Conservation (phyloP, 1,140 invertebrate genomes). For the Cyclargus thomasi region DNA sequence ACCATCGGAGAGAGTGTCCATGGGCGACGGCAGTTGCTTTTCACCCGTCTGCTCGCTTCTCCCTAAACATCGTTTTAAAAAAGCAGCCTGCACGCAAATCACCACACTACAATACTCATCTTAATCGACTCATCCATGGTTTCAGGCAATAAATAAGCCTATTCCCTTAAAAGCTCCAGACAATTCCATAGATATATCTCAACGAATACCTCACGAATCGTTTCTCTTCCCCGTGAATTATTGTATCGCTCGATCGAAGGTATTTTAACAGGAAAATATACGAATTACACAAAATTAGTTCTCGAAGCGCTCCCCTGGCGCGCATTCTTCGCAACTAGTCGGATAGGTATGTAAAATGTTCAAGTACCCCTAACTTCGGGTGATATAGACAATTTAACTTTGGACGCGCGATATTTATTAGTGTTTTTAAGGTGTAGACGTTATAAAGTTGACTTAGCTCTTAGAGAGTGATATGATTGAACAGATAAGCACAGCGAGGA, state of each 20-base stretch:
- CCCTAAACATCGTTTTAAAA: too few species aligned
- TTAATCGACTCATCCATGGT: too few species aligned
- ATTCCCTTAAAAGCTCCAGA: neutral
- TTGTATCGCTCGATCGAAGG: neutral
- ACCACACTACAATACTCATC: too few species aligned
- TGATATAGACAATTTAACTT: constrained; percentile 12
- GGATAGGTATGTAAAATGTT: constrained; percentile 10
- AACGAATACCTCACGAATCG: neutral
- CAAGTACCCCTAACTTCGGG: neutral
- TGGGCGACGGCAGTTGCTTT: too few species aligned
- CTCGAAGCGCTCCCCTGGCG: constrained; percentile 4
- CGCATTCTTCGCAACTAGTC: neutral
- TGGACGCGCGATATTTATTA: neutral
- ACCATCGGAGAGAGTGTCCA: too few species aligned
- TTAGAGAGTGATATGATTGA: too few species aligned
- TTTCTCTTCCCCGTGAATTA: neutral
- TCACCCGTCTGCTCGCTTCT: too few species aligned
- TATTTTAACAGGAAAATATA: constrained; percentile 4
- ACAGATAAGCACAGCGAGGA: too few species aligned
- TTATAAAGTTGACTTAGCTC: neutral
- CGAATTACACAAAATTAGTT: constrained; percentile 9
- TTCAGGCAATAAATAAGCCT: neutral
- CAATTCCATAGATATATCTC: neutral
- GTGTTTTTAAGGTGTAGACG: neutral
- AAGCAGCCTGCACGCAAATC: too few species aligned